Evolutionary conservation across 2,113 vertebrate species (phyloP).

Genomic region (Herpetotheres cachinnans): DNA sequence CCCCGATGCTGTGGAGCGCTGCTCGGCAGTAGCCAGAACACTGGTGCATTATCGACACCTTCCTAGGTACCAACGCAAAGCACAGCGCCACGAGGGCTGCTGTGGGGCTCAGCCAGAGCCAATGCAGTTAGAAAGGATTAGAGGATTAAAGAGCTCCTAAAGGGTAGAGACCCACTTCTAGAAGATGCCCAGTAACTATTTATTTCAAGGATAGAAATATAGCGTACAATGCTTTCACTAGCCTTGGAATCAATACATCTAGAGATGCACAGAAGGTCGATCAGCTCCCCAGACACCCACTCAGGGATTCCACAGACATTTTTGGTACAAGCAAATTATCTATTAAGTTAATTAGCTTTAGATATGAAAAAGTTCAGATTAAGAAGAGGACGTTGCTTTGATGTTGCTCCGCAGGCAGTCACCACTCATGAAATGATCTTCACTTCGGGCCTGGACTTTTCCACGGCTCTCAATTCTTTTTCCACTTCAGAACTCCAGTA

Average conservation of each 20-base stretch:
- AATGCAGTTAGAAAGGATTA: neutral
- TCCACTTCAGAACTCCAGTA: slow-evolving; percentile 59
- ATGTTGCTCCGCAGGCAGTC: neutral
- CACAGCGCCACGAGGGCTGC: no score
- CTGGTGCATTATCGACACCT: no score
- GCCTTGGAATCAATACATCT: neutral
- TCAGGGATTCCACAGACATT: neutral
- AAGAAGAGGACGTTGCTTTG: neutral
- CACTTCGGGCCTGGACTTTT: slow-evolving; percentile 57
- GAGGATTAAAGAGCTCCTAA: slow-evolving; percentile 24
- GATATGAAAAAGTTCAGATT: neutral
- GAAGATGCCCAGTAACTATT: slow-evolving; percentile 12
- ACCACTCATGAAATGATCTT: slow-evolving; percentile 66
- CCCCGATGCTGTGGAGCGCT: no score
- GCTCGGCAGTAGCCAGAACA: no score
- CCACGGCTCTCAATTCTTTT: slow-evolving; percentile 52
- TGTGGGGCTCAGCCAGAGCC: no score
- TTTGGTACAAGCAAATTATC: slow-evolving; percentile 17
- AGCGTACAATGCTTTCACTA: neutral
- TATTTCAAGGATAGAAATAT: neutral
- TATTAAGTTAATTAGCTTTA: slow-evolving; percentile 41
- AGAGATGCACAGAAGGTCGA: neutral
- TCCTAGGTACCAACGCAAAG: no score
- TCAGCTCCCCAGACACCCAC: neutral
- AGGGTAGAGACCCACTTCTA: slow-evolving; percentile 5